Conservation (phyloP, 2,888 invertebrate genomes). For the Pristionchus japonicus region DNA sequence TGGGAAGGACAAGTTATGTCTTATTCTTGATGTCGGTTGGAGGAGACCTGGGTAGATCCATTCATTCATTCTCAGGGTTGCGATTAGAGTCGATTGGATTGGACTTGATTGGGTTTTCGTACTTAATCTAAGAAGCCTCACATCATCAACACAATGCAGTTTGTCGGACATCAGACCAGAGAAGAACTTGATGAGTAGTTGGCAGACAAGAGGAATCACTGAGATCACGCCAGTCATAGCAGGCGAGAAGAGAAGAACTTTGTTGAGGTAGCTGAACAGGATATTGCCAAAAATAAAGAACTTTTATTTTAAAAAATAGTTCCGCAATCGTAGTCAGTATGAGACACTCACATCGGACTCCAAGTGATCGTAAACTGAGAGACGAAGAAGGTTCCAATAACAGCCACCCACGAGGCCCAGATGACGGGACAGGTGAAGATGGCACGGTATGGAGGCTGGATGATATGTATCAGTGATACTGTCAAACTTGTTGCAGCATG, state of each 20-base stretch:
- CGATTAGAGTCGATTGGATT: too few species aligned
- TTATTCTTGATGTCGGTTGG: too few species aligned
- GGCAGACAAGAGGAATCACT: conserved; percentile 42
- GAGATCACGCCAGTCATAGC: conserved; percentile 20
- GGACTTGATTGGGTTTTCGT: too few species aligned
- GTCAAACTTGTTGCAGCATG: too few species aligned
- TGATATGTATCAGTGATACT: not conserved
- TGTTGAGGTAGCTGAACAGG: conserved; percentile 31
- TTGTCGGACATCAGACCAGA: conserved; percentile 39
- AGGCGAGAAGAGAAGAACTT: not conserved
- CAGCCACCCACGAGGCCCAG: conserved; percentile 63
- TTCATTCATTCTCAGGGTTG: too few species aligned
- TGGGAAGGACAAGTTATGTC: too few species aligned
- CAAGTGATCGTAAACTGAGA: conserved; percentile 50
- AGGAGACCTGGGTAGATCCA: too few species aligned
- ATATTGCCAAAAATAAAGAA: not conserved
- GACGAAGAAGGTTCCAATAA: conserved; percentile 61
- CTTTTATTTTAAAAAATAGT: too few species aligned
- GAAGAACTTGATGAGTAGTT: conserved; percentile 17
- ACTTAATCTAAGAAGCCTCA: not conserved
- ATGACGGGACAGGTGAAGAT: conserved; percentile 60
- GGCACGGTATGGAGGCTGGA: conserved; percentile 32
- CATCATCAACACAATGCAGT: conserved; percentile 30
- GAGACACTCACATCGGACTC: conserved; percentile 33
- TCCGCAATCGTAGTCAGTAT: too few species aligned